These are phyloP conservation scores for Brachionus manjavacas DNA, from an alignment of 1,140 invertebrate species.

Conservation along the genomic window DNA sequence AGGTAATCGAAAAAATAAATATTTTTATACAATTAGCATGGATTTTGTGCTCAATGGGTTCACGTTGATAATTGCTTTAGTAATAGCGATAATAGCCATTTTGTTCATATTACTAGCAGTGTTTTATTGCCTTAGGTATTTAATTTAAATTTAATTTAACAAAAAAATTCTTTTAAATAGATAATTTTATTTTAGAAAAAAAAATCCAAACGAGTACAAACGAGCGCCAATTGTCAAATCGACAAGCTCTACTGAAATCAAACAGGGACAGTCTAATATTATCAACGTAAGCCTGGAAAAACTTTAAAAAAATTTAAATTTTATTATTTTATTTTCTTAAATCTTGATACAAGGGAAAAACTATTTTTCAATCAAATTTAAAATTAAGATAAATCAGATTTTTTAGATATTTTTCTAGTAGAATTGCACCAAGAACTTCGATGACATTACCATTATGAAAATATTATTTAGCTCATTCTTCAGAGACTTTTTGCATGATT, in stretches of 20 bases:
- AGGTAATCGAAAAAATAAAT: neutral
- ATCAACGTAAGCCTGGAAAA: neutral
- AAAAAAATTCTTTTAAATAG: neutral
- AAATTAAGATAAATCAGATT: too few relatives aligned
- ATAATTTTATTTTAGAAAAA: neutral
- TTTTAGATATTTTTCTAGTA: too few relatives aligned
- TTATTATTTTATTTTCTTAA: too few relatives aligned
- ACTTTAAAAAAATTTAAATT: too few relatives aligned
- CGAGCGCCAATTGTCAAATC: slow-evolving; percentile 16
- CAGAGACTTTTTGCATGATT: too few relatives aligned
- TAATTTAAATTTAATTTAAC: neutral
- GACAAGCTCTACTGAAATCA: neutral
- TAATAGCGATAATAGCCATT: neutral
- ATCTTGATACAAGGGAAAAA: too few relatives aligned
- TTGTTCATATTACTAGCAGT: neutral
- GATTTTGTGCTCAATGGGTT: slow-evolving; percentile 17
- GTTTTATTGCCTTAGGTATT: slow-evolving; percentile 10
- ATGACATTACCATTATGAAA: too few relatives aligned
- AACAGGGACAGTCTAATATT: neutral
- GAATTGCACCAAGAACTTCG: too few relatives aligned
- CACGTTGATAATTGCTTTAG: slow-evolving; percentile 2
- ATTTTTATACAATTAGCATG: neutral
- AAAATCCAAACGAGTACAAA: neutral
- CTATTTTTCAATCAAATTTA: neutral
- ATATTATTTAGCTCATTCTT: neutral